A percentile compares a stretch with the other conserved stretches of the same genome.
phyloP scores from a whole-genome alignment of 2,888 invertebrate genomes.

The Habroteleia sp. region DNA sequence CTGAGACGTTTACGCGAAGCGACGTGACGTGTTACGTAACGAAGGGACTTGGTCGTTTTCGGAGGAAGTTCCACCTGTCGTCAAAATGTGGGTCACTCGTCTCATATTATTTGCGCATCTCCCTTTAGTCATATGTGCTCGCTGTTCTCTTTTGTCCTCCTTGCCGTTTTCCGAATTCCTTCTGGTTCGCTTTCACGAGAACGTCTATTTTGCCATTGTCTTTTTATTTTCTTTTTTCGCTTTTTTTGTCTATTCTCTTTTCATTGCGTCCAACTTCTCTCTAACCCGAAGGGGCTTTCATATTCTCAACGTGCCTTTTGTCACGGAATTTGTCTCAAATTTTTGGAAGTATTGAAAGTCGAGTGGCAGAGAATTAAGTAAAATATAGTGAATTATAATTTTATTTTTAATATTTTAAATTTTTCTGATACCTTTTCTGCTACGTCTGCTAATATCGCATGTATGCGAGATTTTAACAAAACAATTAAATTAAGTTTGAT shows the following conservation, averaged over 20 bases:
- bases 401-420: background rate
- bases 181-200: slow-evolving; percentile 44
- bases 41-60: slow-evolving; percentile 55
- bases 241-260: slow-evolving; percentile 15
- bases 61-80: slow-evolving; percentile 70
- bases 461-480: no score
- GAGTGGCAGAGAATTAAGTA: background rate
- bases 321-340: background rate
- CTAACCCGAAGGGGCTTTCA: slow-evolving; percentile 11
- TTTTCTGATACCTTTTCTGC: no score
- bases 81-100: slow-evolving; percentile 71
- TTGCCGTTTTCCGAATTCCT: slow-evolving; percentile 48
- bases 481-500: no score
- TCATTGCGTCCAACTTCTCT: slow-evolving; percentile 2
- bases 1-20: slow-evolving; percentile 22
- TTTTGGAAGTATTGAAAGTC: background rate
- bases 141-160: slow-evolving; percentile 19
- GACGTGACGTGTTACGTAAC: slow-evolving; percentile 51
- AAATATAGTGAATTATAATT: no score
- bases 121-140: slow-evolving; percentile 40
- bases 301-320: slow-evolving; percentile 7
- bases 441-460: no score
- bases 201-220: slow-evolving; percentile 50
- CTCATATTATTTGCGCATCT: slow-evolving; percentile 63
- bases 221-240: slow-evolving; percentile 33